phyloP scores from a whole-genome alignment of 1,140 invertebrate species.

The Cecropterus lyciades region DNA sequence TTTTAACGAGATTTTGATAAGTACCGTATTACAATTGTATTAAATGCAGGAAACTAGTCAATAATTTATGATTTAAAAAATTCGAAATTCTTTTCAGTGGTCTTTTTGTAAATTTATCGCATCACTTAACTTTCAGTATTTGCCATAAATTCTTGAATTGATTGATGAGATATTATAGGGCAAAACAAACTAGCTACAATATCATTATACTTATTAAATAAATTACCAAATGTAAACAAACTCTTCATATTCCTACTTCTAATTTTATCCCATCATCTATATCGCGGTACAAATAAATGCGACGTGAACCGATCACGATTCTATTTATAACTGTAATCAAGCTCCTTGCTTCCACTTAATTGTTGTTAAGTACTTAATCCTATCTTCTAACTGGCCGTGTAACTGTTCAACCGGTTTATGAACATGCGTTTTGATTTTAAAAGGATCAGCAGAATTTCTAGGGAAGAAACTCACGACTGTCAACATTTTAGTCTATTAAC shows the following conservation, averaged over 20 bases:
- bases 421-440: slow-evolving; percentile 51
- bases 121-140: no score
- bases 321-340: slow-evolving; percentile 50
- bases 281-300: slow-evolving; percentile 22
- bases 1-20: no score
- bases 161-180: no score
- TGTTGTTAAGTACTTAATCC: slow-evolving; percentile 66
- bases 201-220: no score
- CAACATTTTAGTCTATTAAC: no score
- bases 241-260: neutral
- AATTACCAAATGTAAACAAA: neutral
- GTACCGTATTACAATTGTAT: no score
- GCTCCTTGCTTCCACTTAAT: slow-evolving; percentile 52
- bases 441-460: slow-evolving; percentile 12
- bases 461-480: neutral
- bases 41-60: no score
- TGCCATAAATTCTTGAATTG: no score
- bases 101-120: no score
- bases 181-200: no score
- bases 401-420: slow-evolving; percentile 51
- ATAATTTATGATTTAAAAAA: no score
- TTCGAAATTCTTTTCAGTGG: no score
- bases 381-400: slow-evolving; percentile 46
- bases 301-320: slow-evolving; percentile 34
- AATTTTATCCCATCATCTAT: slow-evolving; percentile 22